phyloP scores from a whole-genome alignment of 2,113 vertebrate genomes.

The Lophius piscatorius region DNA sequence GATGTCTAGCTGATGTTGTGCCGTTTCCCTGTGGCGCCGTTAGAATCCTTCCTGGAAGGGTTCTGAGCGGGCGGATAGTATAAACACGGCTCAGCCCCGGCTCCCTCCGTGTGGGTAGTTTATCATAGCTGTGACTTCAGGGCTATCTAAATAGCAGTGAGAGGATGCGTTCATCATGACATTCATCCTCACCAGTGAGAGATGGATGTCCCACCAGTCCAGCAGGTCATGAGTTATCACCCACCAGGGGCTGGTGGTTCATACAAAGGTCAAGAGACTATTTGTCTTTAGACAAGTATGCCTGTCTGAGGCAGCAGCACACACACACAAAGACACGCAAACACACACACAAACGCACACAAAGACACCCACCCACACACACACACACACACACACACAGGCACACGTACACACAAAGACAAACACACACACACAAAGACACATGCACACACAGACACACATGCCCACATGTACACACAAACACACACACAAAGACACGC shows the following conservation, averaged over 20 bases:
- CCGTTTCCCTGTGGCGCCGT: constrained; percentile 44
- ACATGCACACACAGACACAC: too few relatives aligned
- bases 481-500: too few relatives aligned
- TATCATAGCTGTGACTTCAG: constrained; percentile 73
- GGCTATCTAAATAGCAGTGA: constrained; percentile 75
- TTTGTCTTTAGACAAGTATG: constrained; percentile 61
- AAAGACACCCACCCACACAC: too few relatives aligned
- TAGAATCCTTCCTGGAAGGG: constrained; percentile 12
- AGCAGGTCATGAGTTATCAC: constrained; percentile 73
- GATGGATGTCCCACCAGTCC: constrained; percentile 58
- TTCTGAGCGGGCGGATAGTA: constrained; percentile 41
- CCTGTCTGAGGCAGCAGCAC: constrained; percentile 23
- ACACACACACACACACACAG: too few relatives aligned
- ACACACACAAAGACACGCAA: constrained; percentile 6
- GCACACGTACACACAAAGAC: too few relatives aligned
- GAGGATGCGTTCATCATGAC: constrained; percentile 62
- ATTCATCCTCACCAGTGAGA: constrained; percentile 66
- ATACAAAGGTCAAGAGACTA: constrained; percentile 64
- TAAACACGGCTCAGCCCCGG: constrained; percentile 54
- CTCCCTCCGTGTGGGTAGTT: constrained; percentile 57
- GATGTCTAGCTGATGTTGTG: background rate
- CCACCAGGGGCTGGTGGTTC: constrained; percentile 62
- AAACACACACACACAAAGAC: too few relatives aligned
- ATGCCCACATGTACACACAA: too few relatives aligned
- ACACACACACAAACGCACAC: constrained; percentile 18